Evolutionary conservation across 2,797 vertebrate species (phyloP), one percentile per base, ranked within the genome.

Genomic region (Spatula clypeata): DNA sequence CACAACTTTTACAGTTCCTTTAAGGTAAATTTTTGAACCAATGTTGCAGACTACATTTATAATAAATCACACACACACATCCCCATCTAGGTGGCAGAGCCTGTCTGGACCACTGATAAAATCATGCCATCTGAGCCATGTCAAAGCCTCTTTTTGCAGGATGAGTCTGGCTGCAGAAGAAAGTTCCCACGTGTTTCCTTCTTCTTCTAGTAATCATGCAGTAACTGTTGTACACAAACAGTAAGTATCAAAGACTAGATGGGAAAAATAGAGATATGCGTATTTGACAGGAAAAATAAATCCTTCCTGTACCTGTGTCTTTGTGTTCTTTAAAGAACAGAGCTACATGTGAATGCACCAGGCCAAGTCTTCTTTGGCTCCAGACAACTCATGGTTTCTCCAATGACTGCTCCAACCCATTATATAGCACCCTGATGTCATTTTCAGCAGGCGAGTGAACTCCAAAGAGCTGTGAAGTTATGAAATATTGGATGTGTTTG

Each of bases 81-180:
- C 16, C 29, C 79, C 29, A 21, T 49, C 6, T 5, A 17, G 8
- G 6, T 6, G 1, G 4, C 66, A 17, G 62, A 73, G 11, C 9
- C 0, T 0, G 2, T 54, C 6, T 42, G n/a, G 36, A 55, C 2
- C 7, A 21, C 21, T 7, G 21, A 31, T 11, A 76, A 75, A 61
- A 69, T 7, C 3, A 1, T 8, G 2, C 11, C 65, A 9, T 31
- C 24, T 8, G 8, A 15, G 2, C 1, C 3, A 18, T 20, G 11
- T 65, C 8, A 2, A 11, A 49, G 29, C 16, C 9, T 27, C 15
- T 2, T 80, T 79, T 86, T 66, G 9, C 3, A 17, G 15, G 23
- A 72, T 14, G 42, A 34, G 38, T 45, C 2, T 18, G 10, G 1
- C 9, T 45, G 36, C 79, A 9, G 32, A 73, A 76, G 26, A 75